Base-by-base conservation (phyloP, 2,888 invertebrate genomes). In the Scotopteryx bipunctaria region DNA sequence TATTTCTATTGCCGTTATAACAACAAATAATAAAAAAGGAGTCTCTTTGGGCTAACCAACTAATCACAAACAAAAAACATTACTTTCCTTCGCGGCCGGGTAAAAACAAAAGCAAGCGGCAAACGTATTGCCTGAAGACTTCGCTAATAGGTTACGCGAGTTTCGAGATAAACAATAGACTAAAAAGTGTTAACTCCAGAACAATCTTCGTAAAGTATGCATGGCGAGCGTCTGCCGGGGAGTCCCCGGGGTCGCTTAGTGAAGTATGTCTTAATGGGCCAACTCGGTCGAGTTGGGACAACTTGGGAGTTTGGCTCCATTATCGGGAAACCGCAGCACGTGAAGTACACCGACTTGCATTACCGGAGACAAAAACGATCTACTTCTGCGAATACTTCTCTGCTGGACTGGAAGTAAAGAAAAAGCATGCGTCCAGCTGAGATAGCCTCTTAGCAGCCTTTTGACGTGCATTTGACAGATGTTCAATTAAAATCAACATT, bases 211-310 rank as follows among this genome's bases (percentile, higher is more conserved):
- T 48, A 42, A 59, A 58, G 55, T 59, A 63, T 60, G 58, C 63
- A 49, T 48, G 32, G 41, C 32, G 45, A 56, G 53, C 48, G 55
- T 51, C 57, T 49, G 40, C 27, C 25, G 29, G 45, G 59, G 46
- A 57, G 55, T 57, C 67, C 46, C 59, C 49, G 60, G 56, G 65
- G 55, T 58, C 60, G 55, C 51, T 50, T 59, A 55, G 38, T 53
- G 55, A 69, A 71, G 67, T 71, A 69, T 71, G 64, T 57, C 64
- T 59, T 77, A 76, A 78, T 76, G 72, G 72, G 58, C 55, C 51
- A 69, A 75, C 64, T 73, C 71, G 41, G 42, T 38, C 40, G 36
- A 46, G 46, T 41, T 46, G 41, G 40, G 25, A 17, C 37, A 31
- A 48, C 42, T 46, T 42, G 29, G 17, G 31, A 31, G 48, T 40